Percentiles rank a stretch among this genome's conserved stretches.
Evolutionary conservation across 1,140 invertebrate genomes (phyloP).

Genomic region (Nautilus pompilius): DNA sequence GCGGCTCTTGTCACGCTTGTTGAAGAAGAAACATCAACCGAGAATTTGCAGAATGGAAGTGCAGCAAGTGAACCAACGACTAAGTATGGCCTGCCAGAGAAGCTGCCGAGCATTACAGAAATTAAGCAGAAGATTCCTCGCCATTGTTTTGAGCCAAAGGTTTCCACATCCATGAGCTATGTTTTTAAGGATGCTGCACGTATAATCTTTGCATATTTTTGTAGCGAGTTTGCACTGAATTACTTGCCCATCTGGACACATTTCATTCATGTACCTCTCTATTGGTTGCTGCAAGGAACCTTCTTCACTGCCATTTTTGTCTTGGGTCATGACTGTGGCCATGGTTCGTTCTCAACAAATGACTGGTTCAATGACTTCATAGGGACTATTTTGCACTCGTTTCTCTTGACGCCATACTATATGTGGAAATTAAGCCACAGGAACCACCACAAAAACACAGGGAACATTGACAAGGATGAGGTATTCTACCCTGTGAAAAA

Average conservation of each 20-base stretch:
- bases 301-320: slow-evolving; percentile 53
- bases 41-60: too few relatives aligned
- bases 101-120: slow-evolving; percentile 36
- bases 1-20: too few relatives aligned
- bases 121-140: slow-evolving; percentile 45
- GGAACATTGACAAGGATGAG: slow-evolving; percentile 47
- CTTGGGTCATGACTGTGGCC: slow-evolving; percentile 57
- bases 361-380: slow-evolving; percentile 36
- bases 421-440: slow-evolving; percentile 46
- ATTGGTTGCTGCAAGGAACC: slow-evolving; percentile 50
- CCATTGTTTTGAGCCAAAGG: slow-evolving; percentile 44
- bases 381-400: slow-evolving; percentile 35
- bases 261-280: slow-evolving; percentile 21
- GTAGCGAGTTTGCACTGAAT: slow-evolving; percentile 14
- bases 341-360: slow-evolving; percentile 53
- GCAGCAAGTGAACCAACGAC: slow-evolving; percentile 5
- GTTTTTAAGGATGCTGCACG: slow-evolving; percentile 40
- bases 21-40: too few relatives aligned
- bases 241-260: slow-evolving; percentile 8
- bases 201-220: slow-evolving; percentile 31
- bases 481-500: slow-evolving; percentile 42
- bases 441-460: slow-evolving; percentile 43
- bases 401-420: slow-evolving; percentile 41
- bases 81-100: slow-evolving; percentile 18
- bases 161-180: slow-evolving; percentile 46